Evolutionary conservation across 1,140 invertebrate genomes (phyloP), one percentile per base, ranked within the genome.

Genomic region (Hycleus cichorii): DNA sequence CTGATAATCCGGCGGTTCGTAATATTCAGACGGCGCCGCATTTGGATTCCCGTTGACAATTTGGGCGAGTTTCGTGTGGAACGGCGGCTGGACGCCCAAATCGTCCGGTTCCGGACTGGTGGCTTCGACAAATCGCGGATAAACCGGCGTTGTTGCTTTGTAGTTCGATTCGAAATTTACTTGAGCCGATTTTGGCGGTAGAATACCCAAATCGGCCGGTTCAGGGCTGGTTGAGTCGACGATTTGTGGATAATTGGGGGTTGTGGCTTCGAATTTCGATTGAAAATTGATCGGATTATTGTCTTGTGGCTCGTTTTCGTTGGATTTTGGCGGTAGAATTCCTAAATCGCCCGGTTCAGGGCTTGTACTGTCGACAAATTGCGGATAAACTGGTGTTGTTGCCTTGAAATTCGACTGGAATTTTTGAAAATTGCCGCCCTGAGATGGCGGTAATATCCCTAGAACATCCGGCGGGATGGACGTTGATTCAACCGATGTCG

Each of bases 311-410:
- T 39, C 2, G 10, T 1, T 7, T 7, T 39, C 39, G 10, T 39
- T 10, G 10, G 10, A 39, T 39, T 39, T 6, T 5, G 54, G 60
- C 24, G 49, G 24, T 27, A 44, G 39, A 47, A 54, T 38, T 5
- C 46, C 43, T 3, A 54, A 32, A 54, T 25, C 57, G 52, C 48
- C 53, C 52, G 63, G 59, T 52, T 60, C 18, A 8, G 63, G 55
- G 53, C 59, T 54, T 27, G 63, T 53, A 12, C 57, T 24, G 39
- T 67, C 63, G 4, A 67, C 67, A 39, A 40, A 43, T 60, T 39
- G 58, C n/a, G 68, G 68, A 53, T 68, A 70, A 10, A 62, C 58
- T 11, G 68, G 68, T 9, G 66, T 68, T 4, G 68, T 70, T 1
- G 68, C 68, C 60, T 61, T 48, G 48, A 65, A 69, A 42, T 59